Percentiles rank a stretch among this genome's conserved stretches.
phyloP scores from a whole-genome alignment of 2,113 vertebrate species.

The Passer montanus region DNA sequence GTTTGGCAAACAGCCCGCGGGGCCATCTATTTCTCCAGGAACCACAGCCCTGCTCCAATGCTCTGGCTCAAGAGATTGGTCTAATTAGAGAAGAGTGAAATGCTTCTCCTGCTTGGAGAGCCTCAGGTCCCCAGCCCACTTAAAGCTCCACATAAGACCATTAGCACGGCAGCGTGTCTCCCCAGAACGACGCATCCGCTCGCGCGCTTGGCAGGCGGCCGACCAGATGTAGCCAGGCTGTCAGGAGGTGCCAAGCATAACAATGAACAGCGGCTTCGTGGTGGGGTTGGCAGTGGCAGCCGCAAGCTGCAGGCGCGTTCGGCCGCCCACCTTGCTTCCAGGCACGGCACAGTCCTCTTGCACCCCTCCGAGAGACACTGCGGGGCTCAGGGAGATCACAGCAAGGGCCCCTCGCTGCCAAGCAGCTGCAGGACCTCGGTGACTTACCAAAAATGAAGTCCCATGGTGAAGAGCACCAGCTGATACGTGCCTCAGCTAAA shows the following conservation, averaged over 20 bases:
- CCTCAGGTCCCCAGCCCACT: neutral
- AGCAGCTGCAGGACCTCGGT: neutral
- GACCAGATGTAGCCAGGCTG: conserved; percentile 11
- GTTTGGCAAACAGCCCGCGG: neutral
- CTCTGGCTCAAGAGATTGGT: neutral
- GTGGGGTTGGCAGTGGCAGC: neutral
- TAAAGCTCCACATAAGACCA: neutral
- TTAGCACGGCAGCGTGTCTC: neutral
- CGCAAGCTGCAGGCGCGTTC: accelerated
- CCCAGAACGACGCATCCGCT: neutral
- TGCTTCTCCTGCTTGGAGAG: neutral
- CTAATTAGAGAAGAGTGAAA: conserved; percentile 15
- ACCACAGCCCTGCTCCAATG: neutral
- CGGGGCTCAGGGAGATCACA: neutral
- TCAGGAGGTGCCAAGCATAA: conserved; percentile 34
- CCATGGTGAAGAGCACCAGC: neutral
- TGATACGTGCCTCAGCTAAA: neutral
- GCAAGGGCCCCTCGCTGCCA: neutral
- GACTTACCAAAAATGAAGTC: neutral
- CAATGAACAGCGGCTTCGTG: neutral
- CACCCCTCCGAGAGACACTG: neutral
- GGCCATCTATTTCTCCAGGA: neutral
- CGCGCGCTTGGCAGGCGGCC: neutral
- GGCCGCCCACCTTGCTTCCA: neutral
- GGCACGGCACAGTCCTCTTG: accelerated